Evolutionary conservation across 2,888 invertebrate genomes (phyloP), one percentile per base, ranked within the genome.

Genomic region (Deroplatys truncata): DNA sequence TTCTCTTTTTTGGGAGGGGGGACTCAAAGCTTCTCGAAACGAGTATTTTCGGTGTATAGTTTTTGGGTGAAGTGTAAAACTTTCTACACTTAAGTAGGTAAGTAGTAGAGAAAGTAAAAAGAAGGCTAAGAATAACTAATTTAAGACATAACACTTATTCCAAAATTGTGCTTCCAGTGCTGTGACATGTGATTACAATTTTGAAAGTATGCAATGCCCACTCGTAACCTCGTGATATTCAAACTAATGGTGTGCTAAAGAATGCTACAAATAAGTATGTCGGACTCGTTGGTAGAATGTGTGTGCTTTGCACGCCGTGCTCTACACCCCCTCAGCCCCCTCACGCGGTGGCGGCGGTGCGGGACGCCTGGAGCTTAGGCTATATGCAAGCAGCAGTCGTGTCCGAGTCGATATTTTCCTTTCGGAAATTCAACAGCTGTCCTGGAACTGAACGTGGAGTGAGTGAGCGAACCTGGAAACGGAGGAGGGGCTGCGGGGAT

Each of bases 391-490:
- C 87, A 72, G 28, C 90, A 88, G 88, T 28, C 87, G 90, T 88
- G 83, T 49, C 89, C 88, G 85, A 85, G 90, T 90, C 90, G 90
- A 90, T 90, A 90, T 89, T 89, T 89, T 89, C 90, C 90, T 86
- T 86, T 88, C 85, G 89, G 90, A 89, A 89, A 88, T 49, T 28
- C 87, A 56, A 56, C 90, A 90, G 86, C 90, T 90, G 90, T 90
- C 84, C 85, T 29, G 20, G 28, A 28, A 31, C n/a, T 31, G 49
- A 84, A 88, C 25, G 89, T 72, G 86, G 89, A 82, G 28, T 28
- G 88, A 88, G 84, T 29, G 49, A 84, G 29, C 28, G 84, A 84
- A 82, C 88, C 82, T 84, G 56, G 56, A 88, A 84, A 84, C 28
- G 84, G 56, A 86, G n/a, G 56, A 43, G 43, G 56, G 86, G 35